A percentile compares a stretch with the other conserved stretches of the same genome.
Evolutionary conservation across 2,113 vertebrate genomes (phyloP).

Genomic region (Etia nguti): DNA sequence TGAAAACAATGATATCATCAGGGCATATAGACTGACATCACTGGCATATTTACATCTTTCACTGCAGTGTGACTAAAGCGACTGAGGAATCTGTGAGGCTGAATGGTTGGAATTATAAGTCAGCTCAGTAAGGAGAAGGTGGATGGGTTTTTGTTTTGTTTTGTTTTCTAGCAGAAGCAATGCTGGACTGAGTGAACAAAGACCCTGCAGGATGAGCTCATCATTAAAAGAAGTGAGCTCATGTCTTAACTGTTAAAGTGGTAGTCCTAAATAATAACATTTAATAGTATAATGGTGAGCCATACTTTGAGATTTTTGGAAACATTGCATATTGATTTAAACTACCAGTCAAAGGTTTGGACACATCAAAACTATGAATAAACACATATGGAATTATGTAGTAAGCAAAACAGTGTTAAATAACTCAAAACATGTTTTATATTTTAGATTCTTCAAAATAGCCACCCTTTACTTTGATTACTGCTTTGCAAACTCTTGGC

Average conservation of each 20-base stretch:
- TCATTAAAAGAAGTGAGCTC: constrained; percentile 46
- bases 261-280: background rate
- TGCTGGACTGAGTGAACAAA: constrained; percentile 15
- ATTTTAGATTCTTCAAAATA: background rate
- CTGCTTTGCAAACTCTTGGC: background rate
- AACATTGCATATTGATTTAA: background rate
- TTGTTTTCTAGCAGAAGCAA: background rate
- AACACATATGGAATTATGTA: background rate
- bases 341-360: background rate
- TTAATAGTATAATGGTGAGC: background rate
- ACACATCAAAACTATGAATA: background rate
- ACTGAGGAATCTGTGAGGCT: background rate
- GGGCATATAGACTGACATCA: constrained; percentile 2
- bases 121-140: background rate
- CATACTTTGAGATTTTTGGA: background rate
- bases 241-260: constrained; percentile 21
- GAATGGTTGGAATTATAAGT: background rate
- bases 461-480: background rate
- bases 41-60: background rate
- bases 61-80: constrained; percentile 13
- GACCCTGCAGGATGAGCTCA: constrained; percentile 57
- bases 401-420: background rate
- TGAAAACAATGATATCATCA: constrained; percentile 39
- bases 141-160: background rate
- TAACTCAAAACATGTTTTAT: background rate